Evolutionary conservation across 2,888 invertebrate genomes (phyloP).

Genomic region (Hylaea fasciaria): DNA sequence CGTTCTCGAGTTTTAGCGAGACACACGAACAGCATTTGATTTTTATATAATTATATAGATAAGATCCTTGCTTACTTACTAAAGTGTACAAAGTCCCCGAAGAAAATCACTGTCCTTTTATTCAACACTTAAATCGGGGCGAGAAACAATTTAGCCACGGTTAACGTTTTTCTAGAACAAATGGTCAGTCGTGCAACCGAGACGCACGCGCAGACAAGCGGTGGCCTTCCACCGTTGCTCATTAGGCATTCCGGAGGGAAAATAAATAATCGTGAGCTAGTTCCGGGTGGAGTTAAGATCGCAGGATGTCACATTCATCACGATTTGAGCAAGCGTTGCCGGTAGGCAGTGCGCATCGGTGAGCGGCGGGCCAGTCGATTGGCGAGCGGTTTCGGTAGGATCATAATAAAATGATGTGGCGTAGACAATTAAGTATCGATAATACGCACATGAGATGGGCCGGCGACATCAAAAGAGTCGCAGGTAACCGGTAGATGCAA

Average conservation of each 20-base stretch:
- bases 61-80: too few species aligned
- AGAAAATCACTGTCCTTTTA: too few species aligned
- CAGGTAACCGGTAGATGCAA: too few species aligned
- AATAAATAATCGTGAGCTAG: slow-evolving; percentile 58
- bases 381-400: slow-evolving; percentile 20
- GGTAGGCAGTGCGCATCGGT: slow-evolving; percentile 61
- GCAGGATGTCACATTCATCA: slow-evolving; percentile 69
- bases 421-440: too few species aligned
- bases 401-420: too few species aligned
- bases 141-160: slow-evolving; percentile 10
- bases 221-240: slow-evolving; percentile 35
- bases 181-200: slow-evolving; percentile 12
- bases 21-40: too few species aligned
- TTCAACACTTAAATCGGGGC: slow-evolving; percentile 7
- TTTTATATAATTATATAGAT: too few species aligned
- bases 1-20: too few species aligned
- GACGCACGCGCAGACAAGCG: slow-evolving; percentile 8
- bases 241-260: slow-evolving; percentile 52
- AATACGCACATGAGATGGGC: too few species aligned
- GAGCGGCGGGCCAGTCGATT: slow-evolving; percentile 48
- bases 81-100: too few species aligned
- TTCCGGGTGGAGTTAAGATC: slow-evolving; percentile 61
- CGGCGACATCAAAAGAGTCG: too few species aligned
- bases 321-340: slow-evolving; percentile 60
- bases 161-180: slow-evolving; percentile 3